phyloP scores from a whole-genome alignment of 2,888 invertebrate species.

The Patella ulyssiponensis region DNA sequence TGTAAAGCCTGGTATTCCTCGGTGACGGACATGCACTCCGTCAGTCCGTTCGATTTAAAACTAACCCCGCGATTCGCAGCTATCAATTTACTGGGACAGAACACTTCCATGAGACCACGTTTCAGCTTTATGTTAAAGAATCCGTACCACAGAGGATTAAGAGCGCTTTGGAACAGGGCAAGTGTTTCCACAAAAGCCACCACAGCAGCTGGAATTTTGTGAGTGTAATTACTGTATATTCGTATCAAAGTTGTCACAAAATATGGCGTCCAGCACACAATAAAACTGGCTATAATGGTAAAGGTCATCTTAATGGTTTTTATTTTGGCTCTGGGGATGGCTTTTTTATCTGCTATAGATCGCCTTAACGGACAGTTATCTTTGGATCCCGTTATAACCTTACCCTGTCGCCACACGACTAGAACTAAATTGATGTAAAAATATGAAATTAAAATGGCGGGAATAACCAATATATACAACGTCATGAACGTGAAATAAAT shows the following conservation, averaged over 20 bases:
- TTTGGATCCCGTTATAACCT: conserved; percentile 37
- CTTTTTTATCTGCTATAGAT: conserved; percentile 58
- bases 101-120: conserved; percentile 54
- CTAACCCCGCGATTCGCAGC: conserved; percentile 21
- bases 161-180: conserved; percentile 69
- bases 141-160: conserved; percentile 73
- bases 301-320: conserved; percentile 74
- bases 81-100: conserved; percentile 45
- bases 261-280: conserved; percentile 74
- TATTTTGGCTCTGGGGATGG: conserved; percentile 72
- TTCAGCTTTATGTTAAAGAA: conserved; percentile 71
- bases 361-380: conserved; percentile 40
- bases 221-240: conserved; percentile 70
- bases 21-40: conserved; percentile 40
- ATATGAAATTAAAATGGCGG: conserved; percentile 71
- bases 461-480: conserved; percentile 71
- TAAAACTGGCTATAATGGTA: conserved; percentile 72
- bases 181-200: conserved; percentile 71
- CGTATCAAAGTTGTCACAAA: conserved; percentile 72
- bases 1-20: conserved; percentile 24
- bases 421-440: conserved; percentile 72
- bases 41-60: conserved; percentile 35
- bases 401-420: conserved; percentile 71
- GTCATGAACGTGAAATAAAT: conserved; percentile 73
- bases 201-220: conserved; percentile 64